A percentile compares a stretch with the other conserved stretches of the same genome.
phyloP scores from a whole-genome alignment of 2,797 vertebrate species.

The Enteromius fasciolatus region DNA sequence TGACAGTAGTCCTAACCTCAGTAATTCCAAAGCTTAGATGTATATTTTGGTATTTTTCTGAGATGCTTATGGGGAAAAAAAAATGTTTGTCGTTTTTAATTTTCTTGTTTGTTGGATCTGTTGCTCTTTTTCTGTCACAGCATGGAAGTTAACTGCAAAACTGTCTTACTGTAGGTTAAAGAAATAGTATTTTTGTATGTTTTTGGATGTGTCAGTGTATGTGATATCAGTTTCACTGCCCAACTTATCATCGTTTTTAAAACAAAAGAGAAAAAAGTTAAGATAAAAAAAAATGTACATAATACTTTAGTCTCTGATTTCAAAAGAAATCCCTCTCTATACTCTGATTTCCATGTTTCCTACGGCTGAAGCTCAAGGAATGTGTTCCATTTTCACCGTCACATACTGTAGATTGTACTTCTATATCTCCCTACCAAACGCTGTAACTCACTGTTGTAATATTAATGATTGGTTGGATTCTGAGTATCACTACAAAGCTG shows the following conservation, averaged over 20 bases:
- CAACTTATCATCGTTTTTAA: constrained; percentile 90
- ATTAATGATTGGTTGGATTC: constrained; percentile 63
- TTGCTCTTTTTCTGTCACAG: constrained; percentile 95
- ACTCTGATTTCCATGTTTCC: constrained; percentile 75
- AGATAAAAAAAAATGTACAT: constrained; percentile 83
- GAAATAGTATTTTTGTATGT: constrained; percentile 99
- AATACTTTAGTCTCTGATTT: constrained; percentile 83
- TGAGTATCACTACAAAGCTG: constrained; percentile 68
- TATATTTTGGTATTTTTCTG: constrained; percentile 99
- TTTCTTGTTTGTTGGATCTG: constrained; percentile 94
- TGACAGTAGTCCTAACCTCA: constrained; percentile 99
- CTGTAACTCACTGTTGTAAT: constrained; percentile 68
- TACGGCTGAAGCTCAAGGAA: constrained; percentile 79
- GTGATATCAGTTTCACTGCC: constrained; percentile 97
- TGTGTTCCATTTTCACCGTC: constrained; percentile 68
- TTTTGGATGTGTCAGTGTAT: constrained; percentile 92
- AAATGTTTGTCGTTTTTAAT: constrained; percentile 83
- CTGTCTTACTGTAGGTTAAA: constrained; percentile 99
- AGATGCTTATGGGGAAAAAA: constrained; percentile 80
- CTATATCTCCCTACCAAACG: constrained; percentile 64
- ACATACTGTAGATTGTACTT: constrained; percentile 72
- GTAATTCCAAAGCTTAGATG: constrained; percentile 99
- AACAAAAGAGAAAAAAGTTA: constrained; percentile 59
- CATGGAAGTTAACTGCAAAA: constrained; percentile 96
- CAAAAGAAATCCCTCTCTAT: constrained; percentile 75